These are phyloP conservation scores for Oscheius myriophilus DNA, from an alignment of 2,888 invertebrate species.

Conservation along the genomic window DNA sequence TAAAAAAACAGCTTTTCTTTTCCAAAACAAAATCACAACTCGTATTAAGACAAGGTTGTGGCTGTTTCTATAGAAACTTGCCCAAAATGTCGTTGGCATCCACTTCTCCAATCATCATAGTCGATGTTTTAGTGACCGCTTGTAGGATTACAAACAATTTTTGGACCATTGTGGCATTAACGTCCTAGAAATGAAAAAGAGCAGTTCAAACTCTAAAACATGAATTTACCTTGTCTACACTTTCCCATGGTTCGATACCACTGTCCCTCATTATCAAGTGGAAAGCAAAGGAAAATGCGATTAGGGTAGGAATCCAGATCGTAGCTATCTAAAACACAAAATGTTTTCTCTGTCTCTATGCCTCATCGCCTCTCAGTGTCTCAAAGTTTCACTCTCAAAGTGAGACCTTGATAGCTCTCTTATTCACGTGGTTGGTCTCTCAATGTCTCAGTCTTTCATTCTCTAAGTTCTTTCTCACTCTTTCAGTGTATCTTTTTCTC, in stretches of 20 bases:
- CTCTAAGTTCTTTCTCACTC: no score
- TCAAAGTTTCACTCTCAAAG: no score
- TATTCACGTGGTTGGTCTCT: no score
- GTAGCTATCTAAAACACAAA: conserved; percentile 62
- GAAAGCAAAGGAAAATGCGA: conserved; percentile 68
- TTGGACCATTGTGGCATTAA: conserved; percentile 46
- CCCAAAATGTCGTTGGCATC: conserved; percentile 54
- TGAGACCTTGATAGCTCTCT: no score
- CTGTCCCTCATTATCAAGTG: conserved; percentile 66
- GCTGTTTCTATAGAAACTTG: no score
- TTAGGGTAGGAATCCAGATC: conserved; percentile 68
- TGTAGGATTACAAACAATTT: conserved; percentile 60
- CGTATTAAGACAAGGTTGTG: background rate
- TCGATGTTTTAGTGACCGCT: conserved; percentile 68
- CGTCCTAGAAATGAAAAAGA: conserved; percentile 26
- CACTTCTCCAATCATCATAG: conserved; percentile 70
- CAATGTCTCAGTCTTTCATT: no score
- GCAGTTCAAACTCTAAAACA: background rate
- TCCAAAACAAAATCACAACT: background rate
- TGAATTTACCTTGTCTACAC: conserved; percentile 37
- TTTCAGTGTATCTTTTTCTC: no score
- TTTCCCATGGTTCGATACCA: conserved; percentile 66
- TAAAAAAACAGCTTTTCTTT: background rate
- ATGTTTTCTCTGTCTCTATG: background rate
- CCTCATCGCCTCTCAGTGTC: no score